Percentiles rank a stretch among this genome's conserved stretches.
phyloP scores from a whole-genome alignment of 1,140 invertebrate genomes.

The Elymnias hypermnestra region DNA sequence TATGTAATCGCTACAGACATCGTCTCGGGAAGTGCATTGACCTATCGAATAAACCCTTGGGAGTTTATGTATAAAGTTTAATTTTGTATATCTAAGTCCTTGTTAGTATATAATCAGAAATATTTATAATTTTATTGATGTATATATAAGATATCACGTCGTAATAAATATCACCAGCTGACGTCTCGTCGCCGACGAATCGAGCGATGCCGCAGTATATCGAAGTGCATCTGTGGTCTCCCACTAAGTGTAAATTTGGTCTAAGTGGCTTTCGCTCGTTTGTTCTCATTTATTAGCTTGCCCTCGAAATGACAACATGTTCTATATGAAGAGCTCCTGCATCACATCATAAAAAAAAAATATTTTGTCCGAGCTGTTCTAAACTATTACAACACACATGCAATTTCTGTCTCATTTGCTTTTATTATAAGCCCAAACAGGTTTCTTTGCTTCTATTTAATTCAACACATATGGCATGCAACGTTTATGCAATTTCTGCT shows the following conservation, averaged over 20 bases:
- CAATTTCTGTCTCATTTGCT: conserved; percentile 55
- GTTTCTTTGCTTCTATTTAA: conserved; percentile 70
- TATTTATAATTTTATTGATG: background rate
- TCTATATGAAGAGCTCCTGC: conserved; percentile 48
- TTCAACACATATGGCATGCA: conserved; percentile 62
- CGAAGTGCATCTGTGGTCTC: conserved; percentile 53
- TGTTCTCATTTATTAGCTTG: conserved; percentile 58
- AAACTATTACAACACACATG: conserved; percentile 60
- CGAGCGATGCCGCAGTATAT: conserved; percentile 26
- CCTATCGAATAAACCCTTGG: conserved; percentile 63
- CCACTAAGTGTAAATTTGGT: conserved; percentile 73
- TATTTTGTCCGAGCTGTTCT: conserved; percentile 54
- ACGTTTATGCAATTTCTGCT: conserved; percentile 66
- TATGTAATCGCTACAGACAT: conserved; percentile 57
- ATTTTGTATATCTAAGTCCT: background rate
- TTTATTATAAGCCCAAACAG: conserved; percentile 57
- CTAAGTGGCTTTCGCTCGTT: conserved; percentile 70
- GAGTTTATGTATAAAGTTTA: conserved; percentile 8
- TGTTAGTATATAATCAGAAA: background rate
- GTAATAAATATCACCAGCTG: conserved; percentile 54
- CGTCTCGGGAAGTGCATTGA: conserved; percentile 71
- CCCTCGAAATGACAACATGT: conserved; percentile 54
- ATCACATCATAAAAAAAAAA: conserved; percentile 59
- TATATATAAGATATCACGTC: background rate
- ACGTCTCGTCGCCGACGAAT: conserved; percentile 33